Evolutionary conservation across 2,797 vertebrate genomes (phyloP).

Genomic region (Zonotrichia albicollis): DNA sequence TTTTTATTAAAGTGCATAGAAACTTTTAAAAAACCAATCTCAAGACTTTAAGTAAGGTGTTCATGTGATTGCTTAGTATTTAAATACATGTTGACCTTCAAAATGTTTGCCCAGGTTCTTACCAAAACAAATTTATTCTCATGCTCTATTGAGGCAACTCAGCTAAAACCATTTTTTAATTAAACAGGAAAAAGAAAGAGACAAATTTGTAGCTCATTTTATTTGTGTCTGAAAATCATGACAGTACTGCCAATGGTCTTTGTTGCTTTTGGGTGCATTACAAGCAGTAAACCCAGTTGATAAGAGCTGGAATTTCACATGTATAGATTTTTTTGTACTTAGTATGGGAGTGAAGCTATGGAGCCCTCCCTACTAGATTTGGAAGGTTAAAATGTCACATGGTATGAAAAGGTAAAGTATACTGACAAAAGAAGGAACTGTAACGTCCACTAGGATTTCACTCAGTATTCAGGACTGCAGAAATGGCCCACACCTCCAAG

Average conservation of each 20-base stretch:
- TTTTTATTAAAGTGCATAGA: background rate
- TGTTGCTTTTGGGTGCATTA: background rate
- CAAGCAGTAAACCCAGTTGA: background rate
- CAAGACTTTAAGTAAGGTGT: background rate
- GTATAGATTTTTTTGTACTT: background rate
- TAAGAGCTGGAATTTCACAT: background rate
- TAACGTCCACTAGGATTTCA: background rate
- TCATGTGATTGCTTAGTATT: background rate
- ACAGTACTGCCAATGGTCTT: background rate
- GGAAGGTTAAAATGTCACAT: background rate
- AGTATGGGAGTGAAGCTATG: background rate
- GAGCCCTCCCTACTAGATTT: background rate
- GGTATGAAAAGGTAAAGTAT: background rate
- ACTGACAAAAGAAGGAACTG: background rate
- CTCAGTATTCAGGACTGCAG: background rate
- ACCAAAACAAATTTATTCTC: background rate
- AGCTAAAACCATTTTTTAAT: background rate
- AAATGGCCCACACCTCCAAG: background rate
- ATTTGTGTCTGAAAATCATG: conserved; percentile 22
- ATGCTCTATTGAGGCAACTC: background rate
- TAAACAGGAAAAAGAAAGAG: background rate
- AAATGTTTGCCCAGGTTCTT: background rate
- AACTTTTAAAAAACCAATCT: background rate
- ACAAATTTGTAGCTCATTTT: conserved; percentile 12
- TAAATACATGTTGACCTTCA: background rate